Evolutionary conservation across 2,113 vertebrate genomes (phyloP).

Genomic region (Lagenorhynchus albirostris): DNA sequence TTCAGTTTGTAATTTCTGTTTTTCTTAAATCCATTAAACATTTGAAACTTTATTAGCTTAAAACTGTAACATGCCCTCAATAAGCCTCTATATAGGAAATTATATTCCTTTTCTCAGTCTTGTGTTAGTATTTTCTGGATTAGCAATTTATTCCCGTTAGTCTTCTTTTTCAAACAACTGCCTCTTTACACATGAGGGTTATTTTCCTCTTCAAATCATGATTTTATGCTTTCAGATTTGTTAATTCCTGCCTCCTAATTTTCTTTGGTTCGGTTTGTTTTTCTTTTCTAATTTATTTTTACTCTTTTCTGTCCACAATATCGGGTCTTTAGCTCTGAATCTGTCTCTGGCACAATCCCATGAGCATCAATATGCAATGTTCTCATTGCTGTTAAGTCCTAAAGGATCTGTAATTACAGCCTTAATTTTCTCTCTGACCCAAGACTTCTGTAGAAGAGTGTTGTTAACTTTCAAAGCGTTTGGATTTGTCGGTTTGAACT

Average conservation of each 20-base stretch:
- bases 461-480: slow-evolving; percentile 34
- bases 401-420: background rate
- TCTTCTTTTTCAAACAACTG: background rate
- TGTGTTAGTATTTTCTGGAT: background rate
- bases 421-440: slow-evolving; percentile 19
- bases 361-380: background rate
- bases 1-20: background rate
- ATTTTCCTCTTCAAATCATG: background rate
- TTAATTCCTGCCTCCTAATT: background rate
- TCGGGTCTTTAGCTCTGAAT: background rate
- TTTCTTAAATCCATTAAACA: background rate
- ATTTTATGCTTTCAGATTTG: slow-evolving; percentile 1
- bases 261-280: background rate
- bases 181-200: background rate
- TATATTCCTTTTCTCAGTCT: background rate
- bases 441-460: background rate
- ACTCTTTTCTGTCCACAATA: background rate
- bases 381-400: background rate
- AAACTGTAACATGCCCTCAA: background rate
- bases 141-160: background rate
- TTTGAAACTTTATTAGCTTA: background rate
- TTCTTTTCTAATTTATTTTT: slow-evolving; percentile 23
- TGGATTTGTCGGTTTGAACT: slow-evolving; percentile 36
- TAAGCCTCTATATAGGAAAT: background rate
- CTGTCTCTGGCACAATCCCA: background rate